Evolutionary conservation across 92 coral and sea anemone species (phyloP), one percentile per base, ranked within the genome.

Genomic region (Bergia sp.): DNA sequence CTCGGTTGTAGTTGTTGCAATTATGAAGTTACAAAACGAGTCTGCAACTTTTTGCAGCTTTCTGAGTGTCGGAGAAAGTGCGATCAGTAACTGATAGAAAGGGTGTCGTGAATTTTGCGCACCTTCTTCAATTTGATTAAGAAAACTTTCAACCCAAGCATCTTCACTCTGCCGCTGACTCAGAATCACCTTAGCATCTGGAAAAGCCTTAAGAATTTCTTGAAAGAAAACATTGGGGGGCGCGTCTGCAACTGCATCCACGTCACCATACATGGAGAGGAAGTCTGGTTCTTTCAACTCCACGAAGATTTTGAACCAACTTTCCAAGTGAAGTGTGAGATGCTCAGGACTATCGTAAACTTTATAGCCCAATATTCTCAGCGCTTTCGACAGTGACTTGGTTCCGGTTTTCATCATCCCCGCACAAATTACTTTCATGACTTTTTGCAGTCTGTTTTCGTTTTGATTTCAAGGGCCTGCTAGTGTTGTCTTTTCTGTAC

Each of bases 401-500:
- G 76, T 71, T 5, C 76, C 76, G 9, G 76, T 71, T 71, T 71
- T 71, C 76, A 18, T 21, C 76, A 71, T 21, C 38, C 76, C 76
- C 29, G 76, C 76, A 71, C 76, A 71, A 10, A 71, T 71, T 11
- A 71, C 38, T 37, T 71, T 71, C 76, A 71, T n/a, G 67, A 58
- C 20, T 58, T 58, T 21, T 58, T 58, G 67, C 67, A 29, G 29
- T 29, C 29, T 29, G 29, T 29, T 29, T 29, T 29, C 29, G 29
- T 29, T 29, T 29, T 29, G 29, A 29, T 29, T 29, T 29, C 29
- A 29, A 29, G 29, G 29, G 29, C 29, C 29, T 29, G 29, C 29
- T 29, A 29, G 29, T 29, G 29, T 29, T 29, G 29, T 29, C 29
- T 29, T 29, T 29, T 29, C 29, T 29, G 29, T 29, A 29, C 29